Evolutionary conservation across 2,113 vertebrate genomes (phyloP).

Genomic region (Spea multiplicata): DNA sequence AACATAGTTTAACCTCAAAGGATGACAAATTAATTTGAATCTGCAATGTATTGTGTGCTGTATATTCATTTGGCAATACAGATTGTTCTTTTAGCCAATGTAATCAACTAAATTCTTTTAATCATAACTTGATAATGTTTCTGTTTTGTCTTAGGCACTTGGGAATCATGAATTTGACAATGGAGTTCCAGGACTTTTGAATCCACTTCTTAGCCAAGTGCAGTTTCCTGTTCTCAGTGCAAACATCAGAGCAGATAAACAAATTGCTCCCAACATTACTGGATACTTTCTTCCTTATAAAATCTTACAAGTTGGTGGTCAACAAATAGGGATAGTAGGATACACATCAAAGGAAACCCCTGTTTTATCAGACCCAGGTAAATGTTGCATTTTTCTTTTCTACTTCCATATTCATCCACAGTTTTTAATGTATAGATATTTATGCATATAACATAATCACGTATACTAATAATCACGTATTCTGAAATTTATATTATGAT

Average conservation of each 20-base stretch:
- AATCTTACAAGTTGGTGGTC: constrained; percentile 64
- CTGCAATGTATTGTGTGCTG: too few relatives aligned
- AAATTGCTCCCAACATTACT: constrained; percentile 65
- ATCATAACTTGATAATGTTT: background rate
- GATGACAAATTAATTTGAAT: too few relatives aligned
- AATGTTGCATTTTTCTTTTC: constrained; percentile 4
- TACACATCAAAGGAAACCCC: constrained; percentile 87
- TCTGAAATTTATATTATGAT: too few relatives aligned
- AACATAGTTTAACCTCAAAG: too few relatives aligned
- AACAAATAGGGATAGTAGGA: constrained; percentile 83
- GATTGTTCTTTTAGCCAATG: too few relatives aligned
- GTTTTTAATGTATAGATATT: too few relatives aligned
- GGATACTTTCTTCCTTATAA: constrained; percentile 68
- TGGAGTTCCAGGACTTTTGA: constrained; percentile 77
- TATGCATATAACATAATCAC: too few relatives aligned
- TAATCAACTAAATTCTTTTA: background rate
- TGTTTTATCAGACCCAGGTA: constrained; percentile 83
- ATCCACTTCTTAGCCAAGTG: constrained; percentile 75
- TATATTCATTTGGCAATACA: too few relatives aligned
- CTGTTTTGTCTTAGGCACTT: constrained; percentile 70
- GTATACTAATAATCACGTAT: too few relatives aligned
- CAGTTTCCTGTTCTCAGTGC: constrained; percentile 79
- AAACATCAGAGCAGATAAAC: constrained; percentile 71
- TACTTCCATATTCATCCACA: too few relatives aligned
- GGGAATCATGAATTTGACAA: constrained; percentile 96